Evolutionary conservation across 2,797 vertebrate species (phyloP).

Genomic region (Sebastes flavidus): DNA sequence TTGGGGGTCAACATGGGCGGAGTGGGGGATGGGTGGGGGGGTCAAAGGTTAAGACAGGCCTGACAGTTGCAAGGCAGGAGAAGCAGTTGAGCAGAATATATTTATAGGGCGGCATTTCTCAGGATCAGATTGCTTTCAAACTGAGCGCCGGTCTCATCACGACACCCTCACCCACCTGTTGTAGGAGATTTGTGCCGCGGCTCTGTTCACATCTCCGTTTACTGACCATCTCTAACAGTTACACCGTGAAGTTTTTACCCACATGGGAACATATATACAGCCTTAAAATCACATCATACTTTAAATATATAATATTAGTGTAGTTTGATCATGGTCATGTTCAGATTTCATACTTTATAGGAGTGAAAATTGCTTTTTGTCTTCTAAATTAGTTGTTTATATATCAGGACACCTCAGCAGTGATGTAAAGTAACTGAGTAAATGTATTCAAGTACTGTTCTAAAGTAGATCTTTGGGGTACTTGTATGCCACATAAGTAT

Average conservation of each 20-base stretch:
- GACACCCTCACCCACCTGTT: slow-evolving; percentile 80
- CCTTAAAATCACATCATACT: not conserved
- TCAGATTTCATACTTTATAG: not conserved
- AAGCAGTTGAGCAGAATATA: slow-evolving; percentile 71
- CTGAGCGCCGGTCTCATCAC: slow-evolving; percentile 54
- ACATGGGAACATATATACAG: not conserved
- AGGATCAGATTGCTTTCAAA: slow-evolving; percentile 81
- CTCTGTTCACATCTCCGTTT: slow-evolving; percentile 35
- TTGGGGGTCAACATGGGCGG: not conserved
- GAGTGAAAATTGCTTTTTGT: not conserved
- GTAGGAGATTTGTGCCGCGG: slow-evolving; percentile 57
- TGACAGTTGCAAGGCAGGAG: slow-evolving; percentile 65
- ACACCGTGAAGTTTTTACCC: not conserved
- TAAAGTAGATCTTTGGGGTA: not conserved
- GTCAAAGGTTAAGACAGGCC: slow-evolving; percentile 67
- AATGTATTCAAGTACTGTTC: not conserved
- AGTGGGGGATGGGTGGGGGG: slow-evolving; percentile 25
- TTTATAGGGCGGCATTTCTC: slow-evolving; percentile 85
- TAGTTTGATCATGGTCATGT: not conserved
- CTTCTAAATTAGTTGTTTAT: not conserved
- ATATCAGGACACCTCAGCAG: not conserved
- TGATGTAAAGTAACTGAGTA: not conserved
- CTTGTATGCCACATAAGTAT: not conserved
- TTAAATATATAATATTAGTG: not conserved
- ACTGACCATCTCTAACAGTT: slow-evolving; percentile 16